Conservation (phyloP, 2,113 vertebrate species). For the Emydura subglobosa region DNA sequence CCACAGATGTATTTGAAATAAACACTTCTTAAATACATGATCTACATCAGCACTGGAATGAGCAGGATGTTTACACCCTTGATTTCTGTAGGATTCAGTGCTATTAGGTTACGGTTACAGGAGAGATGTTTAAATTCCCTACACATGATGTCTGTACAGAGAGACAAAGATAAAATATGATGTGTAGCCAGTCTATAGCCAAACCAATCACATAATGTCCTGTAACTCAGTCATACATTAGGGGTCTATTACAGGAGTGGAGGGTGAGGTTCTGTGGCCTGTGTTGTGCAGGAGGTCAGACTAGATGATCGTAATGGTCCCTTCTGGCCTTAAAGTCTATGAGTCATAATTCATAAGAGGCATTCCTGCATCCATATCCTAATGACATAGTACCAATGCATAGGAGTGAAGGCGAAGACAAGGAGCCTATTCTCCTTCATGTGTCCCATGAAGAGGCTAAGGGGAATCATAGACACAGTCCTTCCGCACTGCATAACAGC, state of each 20-base stretch:
- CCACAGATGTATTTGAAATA: too few relatives aligned
- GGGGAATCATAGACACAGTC: neutral
- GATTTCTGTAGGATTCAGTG: neutral
- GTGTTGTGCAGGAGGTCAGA: too few relatives aligned
- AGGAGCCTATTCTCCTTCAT: neutral
- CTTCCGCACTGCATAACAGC: neutral
- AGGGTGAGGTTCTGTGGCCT: too few relatives aligned
- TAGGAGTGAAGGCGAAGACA: neutral
- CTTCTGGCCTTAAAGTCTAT: too few relatives aligned
- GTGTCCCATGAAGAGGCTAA: neutral
- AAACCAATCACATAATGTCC: neutral
- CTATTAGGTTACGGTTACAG: neutral
- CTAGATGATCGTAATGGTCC: too few relatives aligned
- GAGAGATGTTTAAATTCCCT: neutral
- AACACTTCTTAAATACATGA: neutral
- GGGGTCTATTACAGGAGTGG: too few relatives aligned
- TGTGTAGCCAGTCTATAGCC: neutral
- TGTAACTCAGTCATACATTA: too few relatives aligned
- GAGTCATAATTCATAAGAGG: neutral
- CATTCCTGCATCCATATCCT: neutral
- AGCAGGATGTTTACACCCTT: neutral
- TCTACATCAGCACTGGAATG: neutral
- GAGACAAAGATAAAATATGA: neutral
- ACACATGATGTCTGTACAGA: neutral
- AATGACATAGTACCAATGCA: neutral